phyloP scores from a whole-genome alignment of 2,888 invertebrate genomes.

The Microctonus hyperodae region DNA sequence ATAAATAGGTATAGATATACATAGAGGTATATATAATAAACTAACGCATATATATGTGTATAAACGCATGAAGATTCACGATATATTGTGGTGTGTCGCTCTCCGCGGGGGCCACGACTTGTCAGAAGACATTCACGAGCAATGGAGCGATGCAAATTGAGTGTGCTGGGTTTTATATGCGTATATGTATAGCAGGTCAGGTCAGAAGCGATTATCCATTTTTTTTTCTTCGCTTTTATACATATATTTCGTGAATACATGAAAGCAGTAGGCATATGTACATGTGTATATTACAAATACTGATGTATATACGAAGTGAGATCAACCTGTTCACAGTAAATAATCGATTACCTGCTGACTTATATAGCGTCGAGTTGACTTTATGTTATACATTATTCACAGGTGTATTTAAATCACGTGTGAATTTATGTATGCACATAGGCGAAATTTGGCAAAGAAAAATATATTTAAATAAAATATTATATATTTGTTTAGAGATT shows the following conservation, averaged over 20 bases:
- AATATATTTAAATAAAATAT: too few relatives aligned
- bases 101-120: constrained; percentile 37
- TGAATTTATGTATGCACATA: neutral
- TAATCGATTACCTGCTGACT: constrained; percentile 20
- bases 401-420: neutral
- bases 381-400: constrained; percentile 3
- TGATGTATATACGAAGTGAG: constrained; percentile 1
- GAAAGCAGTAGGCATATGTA: neutral
- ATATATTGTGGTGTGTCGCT: neutral
- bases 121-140: constrained; percentile 48
- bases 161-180: too few relatives aligned
- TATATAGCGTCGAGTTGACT: constrained; percentile 1
- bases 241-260: neutral
- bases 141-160: constrained; percentile 54
- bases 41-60: too few relatives aligned
- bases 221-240: constrained; percentile 28
- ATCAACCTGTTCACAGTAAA: constrained; percentile 19
- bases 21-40: too few relatives aligned
- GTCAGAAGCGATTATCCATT: constrained; percentile 35
- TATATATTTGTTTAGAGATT: too few relatives aligned
- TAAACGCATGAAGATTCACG: neutral
- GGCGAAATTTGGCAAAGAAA: neutral
- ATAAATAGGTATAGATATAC: neutral
- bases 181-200: constrained; percentile 41
- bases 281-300: too few relatives aligned